These are phyloP conservation scores for Aspidiotus rigidus DNA, from an alignment of 2,888 invertebrate genomes.

Conservation along the genomic window DNA sequence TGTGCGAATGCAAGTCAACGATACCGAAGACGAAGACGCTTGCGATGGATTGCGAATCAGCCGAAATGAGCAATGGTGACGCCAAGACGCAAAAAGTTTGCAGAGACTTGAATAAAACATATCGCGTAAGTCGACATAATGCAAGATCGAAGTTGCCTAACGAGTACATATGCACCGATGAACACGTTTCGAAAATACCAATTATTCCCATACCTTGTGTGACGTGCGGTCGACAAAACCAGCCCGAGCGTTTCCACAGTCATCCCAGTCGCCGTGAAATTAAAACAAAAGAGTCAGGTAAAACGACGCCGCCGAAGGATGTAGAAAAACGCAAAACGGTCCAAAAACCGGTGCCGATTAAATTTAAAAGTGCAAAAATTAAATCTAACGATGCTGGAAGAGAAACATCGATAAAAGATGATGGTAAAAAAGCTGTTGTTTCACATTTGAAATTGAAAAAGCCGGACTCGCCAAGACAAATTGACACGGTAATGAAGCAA, in stretches of 20 bases:
- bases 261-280: slow-evolving; percentile 22
- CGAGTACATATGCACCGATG: slow-evolving; percentile 4
- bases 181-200: background rate
- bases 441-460: background rate
- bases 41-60: slow-evolving; percentile 10
- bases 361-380: slow-evolving; percentile 17
- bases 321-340: slow-evolving; percentile 16
- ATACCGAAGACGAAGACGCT: slow-evolving; percentile 10
- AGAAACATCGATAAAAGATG: background rate
- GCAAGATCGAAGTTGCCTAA: slow-evolving; percentile 6
- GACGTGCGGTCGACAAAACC: slow-evolving; percentile 24
- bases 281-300: background rate
- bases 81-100: slow-evolving; percentile 24
- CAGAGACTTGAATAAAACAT: slow-evolving; percentile 27
- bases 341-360: slow-evolving; percentile 26
- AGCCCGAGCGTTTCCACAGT: slow-evolving; percentile 27
- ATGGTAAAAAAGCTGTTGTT: background rate
- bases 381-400: background rate
- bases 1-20: slow-evolving; percentile 17
- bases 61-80: background rate
- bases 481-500: background rate
- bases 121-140: slow-evolving; percentile 13
- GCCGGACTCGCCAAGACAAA: background rate
- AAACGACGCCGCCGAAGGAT: background rate
- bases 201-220: slow-evolving; percentile 18